Conservation (phyloP, 2,113 vertebrate species). For the Psilopsiagon aymara region DNA sequence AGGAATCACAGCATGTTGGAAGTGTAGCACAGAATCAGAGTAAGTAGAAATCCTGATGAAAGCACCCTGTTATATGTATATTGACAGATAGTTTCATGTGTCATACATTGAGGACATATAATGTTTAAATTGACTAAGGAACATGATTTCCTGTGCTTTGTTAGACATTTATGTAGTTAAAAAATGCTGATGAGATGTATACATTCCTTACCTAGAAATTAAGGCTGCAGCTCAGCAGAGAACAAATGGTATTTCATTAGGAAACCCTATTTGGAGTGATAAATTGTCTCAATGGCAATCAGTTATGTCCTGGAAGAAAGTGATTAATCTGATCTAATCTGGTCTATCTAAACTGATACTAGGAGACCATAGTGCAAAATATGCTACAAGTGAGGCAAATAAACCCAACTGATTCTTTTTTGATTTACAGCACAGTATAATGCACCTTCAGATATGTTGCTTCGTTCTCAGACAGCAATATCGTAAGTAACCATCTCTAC, state of each 20-base stretch:
- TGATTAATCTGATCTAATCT: neutral
- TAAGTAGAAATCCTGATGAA: constrained; percentile 77
- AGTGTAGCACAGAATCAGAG: constrained; percentile 81
- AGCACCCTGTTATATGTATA: neutral
- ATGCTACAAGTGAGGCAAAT: neutral
- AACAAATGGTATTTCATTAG: too few relatives aligned
- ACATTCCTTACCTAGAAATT: neutral
- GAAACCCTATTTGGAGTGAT: too few relatives aligned
- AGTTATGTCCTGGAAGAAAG: too few relatives aligned
- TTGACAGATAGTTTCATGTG: neutral
- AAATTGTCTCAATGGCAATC: too few relatives aligned
- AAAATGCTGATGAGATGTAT: neutral
- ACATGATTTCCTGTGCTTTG: neutral
- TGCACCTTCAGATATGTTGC: constrained; percentile 64
- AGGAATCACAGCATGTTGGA: constrained; percentile 81
- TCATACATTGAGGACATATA: rapidly evolving
- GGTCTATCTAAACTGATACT: neutral
- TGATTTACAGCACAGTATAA: constrained; percentile 76
- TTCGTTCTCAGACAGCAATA: constrained; percentile 67
- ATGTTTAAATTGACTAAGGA: neutral
- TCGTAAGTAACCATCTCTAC: constrained; percentile 78
- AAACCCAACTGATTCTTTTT: neutral
- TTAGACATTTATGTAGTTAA: neutral
- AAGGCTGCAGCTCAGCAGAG: neutral
- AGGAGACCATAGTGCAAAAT: neutral